These are phyloP conservation scores for Limnothrissa miodon DNA, from an alignment of 2,113 vertebrate genomes.

Conservation along the genomic window DNA sequence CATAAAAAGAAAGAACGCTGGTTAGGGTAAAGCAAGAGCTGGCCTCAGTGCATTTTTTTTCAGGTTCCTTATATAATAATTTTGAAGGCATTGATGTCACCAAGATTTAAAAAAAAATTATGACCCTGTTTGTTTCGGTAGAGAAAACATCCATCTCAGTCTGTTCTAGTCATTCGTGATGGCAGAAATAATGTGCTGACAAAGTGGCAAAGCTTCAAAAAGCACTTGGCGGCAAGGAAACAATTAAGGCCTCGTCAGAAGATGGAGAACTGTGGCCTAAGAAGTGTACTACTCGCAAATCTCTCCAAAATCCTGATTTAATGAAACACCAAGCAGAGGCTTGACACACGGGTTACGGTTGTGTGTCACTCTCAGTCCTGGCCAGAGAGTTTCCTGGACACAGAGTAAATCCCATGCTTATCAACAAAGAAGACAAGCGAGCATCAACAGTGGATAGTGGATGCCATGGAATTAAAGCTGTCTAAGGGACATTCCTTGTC, in stretches of 20 bases:
- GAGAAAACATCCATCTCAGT: background rate
- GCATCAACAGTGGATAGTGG: background rate
- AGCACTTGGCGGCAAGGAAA: background rate
- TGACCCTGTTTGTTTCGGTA: background rate
- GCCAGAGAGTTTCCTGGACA: background rate
- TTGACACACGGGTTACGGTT: background rate
- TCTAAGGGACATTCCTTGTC: background rate
- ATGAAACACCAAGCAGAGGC: background rate
- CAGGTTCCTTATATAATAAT: constrained; percentile 26
- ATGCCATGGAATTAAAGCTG: background rate
- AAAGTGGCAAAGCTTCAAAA: background rate
- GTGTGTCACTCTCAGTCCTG: background rate
- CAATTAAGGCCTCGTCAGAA: background rate
- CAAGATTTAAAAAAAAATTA: background rate
- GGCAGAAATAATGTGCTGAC: background rate
- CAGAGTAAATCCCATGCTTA: background rate
- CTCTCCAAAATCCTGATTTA: background rate
- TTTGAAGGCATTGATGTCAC: background rate
- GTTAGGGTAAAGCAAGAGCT: constrained; percentile 9
- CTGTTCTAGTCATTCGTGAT: background rate
- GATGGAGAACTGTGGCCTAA: background rate
- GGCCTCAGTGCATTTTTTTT: constrained; percentile 29
- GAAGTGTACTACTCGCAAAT: background rate
- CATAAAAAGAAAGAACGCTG: background rate
- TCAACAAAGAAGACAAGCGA: background rate